Percentiles rank a stretch among this genome's conserved stretches.
phyloP scores from a whole-genome alignment of 2,113 vertebrate genomes.

The Athene cunicularia region DNA sequence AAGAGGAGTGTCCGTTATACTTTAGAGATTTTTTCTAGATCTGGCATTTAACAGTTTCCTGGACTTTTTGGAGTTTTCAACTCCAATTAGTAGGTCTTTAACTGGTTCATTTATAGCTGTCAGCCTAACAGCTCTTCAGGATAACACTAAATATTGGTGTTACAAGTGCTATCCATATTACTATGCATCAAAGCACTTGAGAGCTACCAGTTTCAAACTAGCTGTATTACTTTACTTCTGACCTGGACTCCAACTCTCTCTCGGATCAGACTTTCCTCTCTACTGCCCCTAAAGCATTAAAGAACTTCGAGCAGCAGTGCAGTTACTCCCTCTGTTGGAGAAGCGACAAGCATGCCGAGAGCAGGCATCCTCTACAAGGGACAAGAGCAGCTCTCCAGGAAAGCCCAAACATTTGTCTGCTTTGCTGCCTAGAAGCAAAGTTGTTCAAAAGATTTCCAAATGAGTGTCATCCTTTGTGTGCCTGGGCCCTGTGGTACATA shows the following conservation, averaged over 20 bases:
- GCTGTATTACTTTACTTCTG: neutral
- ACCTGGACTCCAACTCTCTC: neutral
- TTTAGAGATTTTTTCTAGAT: neutral
- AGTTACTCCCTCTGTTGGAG: constrained; percentile 37
- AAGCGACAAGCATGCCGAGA: neutral
- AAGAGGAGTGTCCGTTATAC: neutral
- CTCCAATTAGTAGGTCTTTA: neutral
- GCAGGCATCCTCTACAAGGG: neutral
- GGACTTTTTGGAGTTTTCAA: neutral
- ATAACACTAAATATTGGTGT: neutral
- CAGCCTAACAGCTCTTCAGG: neutral
- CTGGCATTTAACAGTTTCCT: neutral
- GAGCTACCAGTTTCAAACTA: neutral
- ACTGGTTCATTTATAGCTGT: neutral
- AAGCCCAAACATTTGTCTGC: neutral
- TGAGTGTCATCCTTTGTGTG: neutral
- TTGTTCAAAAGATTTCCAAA: neutral
- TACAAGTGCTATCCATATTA: neutral
- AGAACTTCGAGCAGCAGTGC: neutral
- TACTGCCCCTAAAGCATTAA: neutral
- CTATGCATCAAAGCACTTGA: neutral
- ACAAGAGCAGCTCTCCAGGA: neutral
- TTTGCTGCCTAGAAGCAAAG: neutral
- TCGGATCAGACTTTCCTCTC: neutral
- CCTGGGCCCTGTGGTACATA: neutral